A percentile compares a stretch with the other conserved stretches of the same genome.
Conservation (phyloP, 1,140 invertebrate species). For the Hylaeus anthracinus region DNA sequence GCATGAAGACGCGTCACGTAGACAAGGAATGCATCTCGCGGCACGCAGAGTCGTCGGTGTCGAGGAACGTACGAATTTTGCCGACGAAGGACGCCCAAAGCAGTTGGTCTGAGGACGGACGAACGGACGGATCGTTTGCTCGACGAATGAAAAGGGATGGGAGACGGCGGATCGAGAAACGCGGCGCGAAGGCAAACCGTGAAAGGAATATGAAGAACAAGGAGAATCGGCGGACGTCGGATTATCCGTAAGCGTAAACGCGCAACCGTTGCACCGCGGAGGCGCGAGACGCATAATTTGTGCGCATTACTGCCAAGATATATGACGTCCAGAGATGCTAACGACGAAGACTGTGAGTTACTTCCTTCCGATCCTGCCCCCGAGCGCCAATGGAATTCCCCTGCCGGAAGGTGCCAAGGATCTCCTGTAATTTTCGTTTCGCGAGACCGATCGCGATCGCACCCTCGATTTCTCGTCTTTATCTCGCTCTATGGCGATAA, state of each 20-base stretch:
- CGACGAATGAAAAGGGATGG: not conserved
- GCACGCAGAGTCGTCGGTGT: not conserved
- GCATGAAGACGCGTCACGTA: conserved; percentile 12
- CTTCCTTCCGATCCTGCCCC: conserved; percentile 56
- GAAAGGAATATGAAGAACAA: conserved; percentile 8
- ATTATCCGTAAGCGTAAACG: conserved; percentile 59
- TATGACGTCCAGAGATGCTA: conserved; percentile 41
- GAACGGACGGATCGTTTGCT: conserved; percentile 9
- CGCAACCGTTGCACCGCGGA: conserved; percentile 52
- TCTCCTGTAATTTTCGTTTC: conserved; percentile 45
- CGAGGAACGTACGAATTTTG: conserved; percentile 28
- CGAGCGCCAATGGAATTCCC: not conserved
- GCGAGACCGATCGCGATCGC: conserved; percentile 30
- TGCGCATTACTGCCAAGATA: conserved; percentile 72
- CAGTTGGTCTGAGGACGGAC: not conserved
- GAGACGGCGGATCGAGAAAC: not conserved
- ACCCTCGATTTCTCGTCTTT: not conserved
- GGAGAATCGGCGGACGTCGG: conserved; percentile 27
- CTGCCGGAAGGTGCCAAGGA: not conserved
- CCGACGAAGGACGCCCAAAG: conserved; percentile 28
- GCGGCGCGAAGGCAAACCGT: not conserved
- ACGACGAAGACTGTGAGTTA: conserved; percentile 20
- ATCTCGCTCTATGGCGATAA: conserved; percentile 39
- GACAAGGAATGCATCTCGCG: conserved; percentile 12
- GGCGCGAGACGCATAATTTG: conserved; percentile 74